Evolutionary conservation across 2,797 vertebrate species (phyloP), one percentile per base, ranked within the genome.

Genomic region (Halcyon leucocephala): DNA sequence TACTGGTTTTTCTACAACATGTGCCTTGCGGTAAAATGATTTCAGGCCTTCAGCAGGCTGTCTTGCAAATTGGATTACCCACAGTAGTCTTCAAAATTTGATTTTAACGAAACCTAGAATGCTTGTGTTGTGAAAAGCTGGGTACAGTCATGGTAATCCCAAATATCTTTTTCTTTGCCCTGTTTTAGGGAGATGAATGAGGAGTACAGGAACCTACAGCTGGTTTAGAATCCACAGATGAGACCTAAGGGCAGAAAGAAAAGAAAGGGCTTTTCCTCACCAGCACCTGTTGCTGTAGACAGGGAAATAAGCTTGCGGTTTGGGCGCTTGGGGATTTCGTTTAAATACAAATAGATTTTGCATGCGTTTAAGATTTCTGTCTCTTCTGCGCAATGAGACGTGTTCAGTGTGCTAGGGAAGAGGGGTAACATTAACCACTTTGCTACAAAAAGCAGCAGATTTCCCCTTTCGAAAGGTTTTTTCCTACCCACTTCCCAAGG

Each of bases 371-470:
- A 31, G 61, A 42, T 2, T 57, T 7, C n/a, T 28, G 16, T 31
- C n/a, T 42, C 33, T 41, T 44, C 44, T 33, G 31, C 52, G 29
- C 35, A 33, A 17, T 1, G 19, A 54, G n/a, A 10, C 0, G 2
- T 4, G n/a, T 4, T 51, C 31, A 25, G 29, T 1, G 18, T 5
- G 11, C 29, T 54, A 62, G n/a, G n/a, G 41, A 58, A 31, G 22
- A 1, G 11, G 3, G 19, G 12, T 39, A 64, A 72, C 18, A 1
- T 8, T 19, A 49, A 57, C 26, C 78, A 60, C 44, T 19, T 14
- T 25, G 29, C 28, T 52, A 41, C 21, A n/a, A 31, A 48, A 44
- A 10, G 1, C 41, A 31, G 2, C 67, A 67, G 33, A 52, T 5
- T 62, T 80, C 51, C 31, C 51, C 57, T 37, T 72, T 16, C 2